These are phyloP conservation scores for Pseudotriccus pelzelni DNA, from an alignment of 2,797 vertebrate genomes.

Conservation along the genomic window DNA sequence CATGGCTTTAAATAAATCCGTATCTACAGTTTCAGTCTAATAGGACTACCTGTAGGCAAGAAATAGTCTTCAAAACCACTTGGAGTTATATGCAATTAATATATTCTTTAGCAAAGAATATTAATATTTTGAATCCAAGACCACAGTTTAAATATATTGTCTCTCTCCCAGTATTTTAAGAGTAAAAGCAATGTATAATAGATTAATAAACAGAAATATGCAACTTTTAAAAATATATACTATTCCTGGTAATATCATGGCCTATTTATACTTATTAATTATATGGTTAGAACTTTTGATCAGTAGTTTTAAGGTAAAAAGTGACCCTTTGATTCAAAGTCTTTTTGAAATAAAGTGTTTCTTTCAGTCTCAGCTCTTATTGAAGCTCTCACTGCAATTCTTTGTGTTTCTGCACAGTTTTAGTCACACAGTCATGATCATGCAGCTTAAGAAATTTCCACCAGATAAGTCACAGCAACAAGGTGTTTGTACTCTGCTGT, in stretches of 20 bases:
- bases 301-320: background rate
- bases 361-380: background rate
- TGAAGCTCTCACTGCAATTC: background rate
- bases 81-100: background rate
- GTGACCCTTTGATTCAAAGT: background rate
- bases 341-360: background rate
- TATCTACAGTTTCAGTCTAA: background rate
- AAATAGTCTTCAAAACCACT: background rate
- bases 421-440: background rate
- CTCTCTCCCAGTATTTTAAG: background rate
- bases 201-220: background rate
- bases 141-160: background rate
- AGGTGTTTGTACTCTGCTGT: background rate
- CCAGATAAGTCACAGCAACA: background rate
- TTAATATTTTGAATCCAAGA: background rate
- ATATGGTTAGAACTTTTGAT: background rate
- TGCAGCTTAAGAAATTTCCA: background rate
- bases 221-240: background rate
- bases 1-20: background rate
- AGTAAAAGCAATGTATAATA: background rate
- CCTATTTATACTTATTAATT: background rate
- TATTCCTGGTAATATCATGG: background rate
- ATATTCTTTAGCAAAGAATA: background rate
- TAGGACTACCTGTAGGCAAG: background rate
- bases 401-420: background rate